phyloP scores from a whole-genome alignment of 1,140 invertebrate species.

The Gryllus bimaculatus region DNA sequence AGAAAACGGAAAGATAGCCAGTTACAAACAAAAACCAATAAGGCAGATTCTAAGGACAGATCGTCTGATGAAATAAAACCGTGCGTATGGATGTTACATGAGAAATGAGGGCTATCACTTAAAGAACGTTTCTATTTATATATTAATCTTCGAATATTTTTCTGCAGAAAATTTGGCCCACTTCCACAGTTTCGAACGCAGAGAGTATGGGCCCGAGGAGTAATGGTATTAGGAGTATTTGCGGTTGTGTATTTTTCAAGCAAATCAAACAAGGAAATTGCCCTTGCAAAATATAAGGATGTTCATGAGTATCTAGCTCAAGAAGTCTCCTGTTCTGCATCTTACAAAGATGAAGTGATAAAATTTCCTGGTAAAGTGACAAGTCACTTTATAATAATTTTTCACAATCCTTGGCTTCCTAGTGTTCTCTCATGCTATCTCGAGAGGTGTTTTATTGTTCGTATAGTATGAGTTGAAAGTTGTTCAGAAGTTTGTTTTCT shows the following conservation, averaged over 20 bases:
- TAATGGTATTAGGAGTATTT: constrained; percentile 43
- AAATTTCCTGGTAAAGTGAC: constrained; percentile 35
- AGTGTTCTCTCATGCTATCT: neutral
- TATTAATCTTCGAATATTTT: neutral
- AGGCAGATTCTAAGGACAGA: neutral
- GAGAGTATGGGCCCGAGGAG: constrained; percentile 25
- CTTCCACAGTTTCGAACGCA: constrained; percentile 24
- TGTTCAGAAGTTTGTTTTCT: constrained; percentile 16
- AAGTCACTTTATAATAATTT: neutral
- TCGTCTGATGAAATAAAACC: neutral
- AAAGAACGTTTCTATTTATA: no score
- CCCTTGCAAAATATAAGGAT: constrained; percentile 52
- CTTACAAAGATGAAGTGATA: constrained; percentile 45
- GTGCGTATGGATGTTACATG: neutral
- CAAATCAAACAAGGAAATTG: constrained; percentile 45
- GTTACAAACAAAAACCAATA: neutral
- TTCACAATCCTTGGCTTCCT: neutral
- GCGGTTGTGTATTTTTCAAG: constrained; percentile 54
- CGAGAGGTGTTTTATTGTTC: neutral
- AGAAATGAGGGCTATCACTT: no score
- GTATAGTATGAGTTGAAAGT: constrained; percentile 9
- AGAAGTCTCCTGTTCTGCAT: constrained; percentile 48
- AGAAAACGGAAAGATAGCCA: neutral
- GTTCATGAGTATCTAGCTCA: constrained; percentile 44
- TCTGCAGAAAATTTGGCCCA: constrained; percentile 20